phyloP scores from a whole-genome alignment of 1,140 invertebrate species.

The Trypoxylus dichotomus region DNA sequence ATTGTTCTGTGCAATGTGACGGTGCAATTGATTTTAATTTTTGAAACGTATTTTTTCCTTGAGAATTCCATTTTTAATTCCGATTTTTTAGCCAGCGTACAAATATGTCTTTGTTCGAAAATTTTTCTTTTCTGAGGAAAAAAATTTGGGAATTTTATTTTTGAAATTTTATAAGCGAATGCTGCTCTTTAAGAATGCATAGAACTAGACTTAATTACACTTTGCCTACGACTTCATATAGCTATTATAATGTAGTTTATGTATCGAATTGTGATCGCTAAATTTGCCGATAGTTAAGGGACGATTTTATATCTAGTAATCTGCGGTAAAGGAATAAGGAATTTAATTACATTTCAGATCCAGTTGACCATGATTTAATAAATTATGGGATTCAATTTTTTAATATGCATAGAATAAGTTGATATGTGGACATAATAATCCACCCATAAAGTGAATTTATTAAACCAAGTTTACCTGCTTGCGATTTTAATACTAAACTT shows the following conservation, averaged over 20 bases:
- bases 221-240: neutral
- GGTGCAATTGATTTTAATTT: slow-evolving; percentile 23
- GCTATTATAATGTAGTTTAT: neutral
- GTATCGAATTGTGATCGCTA: neutral
- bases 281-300: neutral
- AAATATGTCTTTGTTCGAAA: neutral
- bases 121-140: neutral
- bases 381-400: too few relatives aligned
- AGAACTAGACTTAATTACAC: slow-evolving; percentile 2
- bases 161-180: neutral
- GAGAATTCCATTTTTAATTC: neutral
- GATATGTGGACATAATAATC: too few relatives aligned
- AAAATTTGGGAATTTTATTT: neutral
- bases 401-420: too few relatives aligned
- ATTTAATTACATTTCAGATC: neutral
- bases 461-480: neutral
- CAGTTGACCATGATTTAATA: neutral
- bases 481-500: neutral
- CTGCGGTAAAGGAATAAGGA: neutral
- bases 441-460: neutral
- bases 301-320: neutral
- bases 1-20: slow-evolving; percentile 18
- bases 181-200: slow-evolving; percentile 6
- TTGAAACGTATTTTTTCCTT: neutral
- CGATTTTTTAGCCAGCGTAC: slow-evolving; percentile 4